These are phyloP conservation scores for Baccha elongata DNA, from an alignment of 2,888 invertebrate genomes.

Conservation along the genomic window DNA sequence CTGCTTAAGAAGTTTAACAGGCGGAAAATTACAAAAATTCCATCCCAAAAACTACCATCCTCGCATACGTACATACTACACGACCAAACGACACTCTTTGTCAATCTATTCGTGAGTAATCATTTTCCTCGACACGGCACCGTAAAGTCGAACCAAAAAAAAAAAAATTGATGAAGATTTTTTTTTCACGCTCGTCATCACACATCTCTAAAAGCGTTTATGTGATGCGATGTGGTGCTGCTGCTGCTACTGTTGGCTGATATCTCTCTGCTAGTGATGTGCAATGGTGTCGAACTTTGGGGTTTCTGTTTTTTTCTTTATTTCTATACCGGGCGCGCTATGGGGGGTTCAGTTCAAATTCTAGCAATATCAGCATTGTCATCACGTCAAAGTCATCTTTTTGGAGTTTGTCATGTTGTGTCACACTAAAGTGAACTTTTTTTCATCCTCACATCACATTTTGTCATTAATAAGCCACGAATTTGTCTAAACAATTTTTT, in stretches of 20 bases:
- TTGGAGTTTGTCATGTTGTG: conserved; percentile 37
- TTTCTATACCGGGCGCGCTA: not conserved
- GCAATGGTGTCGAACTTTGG: conserved; percentile 59
- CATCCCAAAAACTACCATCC: conserved; percentile 62
- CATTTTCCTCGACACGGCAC: conserved; percentile 58
- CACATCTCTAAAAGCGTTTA: conserved; percentile 51
- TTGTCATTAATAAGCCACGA: conserved; percentile 58
- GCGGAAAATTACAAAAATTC: conserved; percentile 74
- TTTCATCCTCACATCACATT: not conserved
- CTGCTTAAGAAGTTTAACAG: conserved; percentile 72
- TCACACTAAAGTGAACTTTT: conserved; percentile 40
- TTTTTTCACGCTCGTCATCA: conserved; percentile 67
- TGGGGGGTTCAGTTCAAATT: conserved; percentile 3
- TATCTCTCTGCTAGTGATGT: conserved; percentile 43
- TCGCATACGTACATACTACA: not conserved
- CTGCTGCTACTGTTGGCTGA: not conserved
- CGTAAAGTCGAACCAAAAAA: conserved; percentile 19
- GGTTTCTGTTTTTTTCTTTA: not conserved
- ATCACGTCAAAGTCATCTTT: conserved; percentile 45
- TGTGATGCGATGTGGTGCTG: conserved; percentile 46
- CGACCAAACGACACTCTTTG: conserved; percentile 35
- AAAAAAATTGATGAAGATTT: conserved; percentile 53
- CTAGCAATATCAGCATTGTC: conserved; percentile 42
- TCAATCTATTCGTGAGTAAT: conserved; percentile 72
- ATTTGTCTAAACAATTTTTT: conserved; percentile 61